Evolutionary conservation across 2,797 vertebrate genomes (phyloP).

Genomic region (Falco novaeseelandiae): DNA sequence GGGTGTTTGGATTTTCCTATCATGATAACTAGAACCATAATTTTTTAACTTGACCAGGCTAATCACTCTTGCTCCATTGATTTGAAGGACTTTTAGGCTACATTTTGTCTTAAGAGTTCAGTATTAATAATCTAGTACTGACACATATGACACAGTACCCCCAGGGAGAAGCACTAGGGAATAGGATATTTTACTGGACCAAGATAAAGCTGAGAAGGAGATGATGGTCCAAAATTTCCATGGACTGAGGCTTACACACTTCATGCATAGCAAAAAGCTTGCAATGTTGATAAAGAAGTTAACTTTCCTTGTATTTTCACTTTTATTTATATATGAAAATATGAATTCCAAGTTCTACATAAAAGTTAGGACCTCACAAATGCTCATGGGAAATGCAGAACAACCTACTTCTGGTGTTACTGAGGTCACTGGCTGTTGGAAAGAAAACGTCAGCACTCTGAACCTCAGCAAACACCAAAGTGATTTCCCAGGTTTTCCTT

Average conservation of each 20-base stretch:
- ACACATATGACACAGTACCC: fast-evolving
- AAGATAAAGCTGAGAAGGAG: background rate
- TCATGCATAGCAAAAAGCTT: background rate
- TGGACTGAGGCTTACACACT: background rate
- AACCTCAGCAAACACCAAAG: background rate
- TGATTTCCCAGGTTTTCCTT: background rate
- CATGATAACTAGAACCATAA: background rate
- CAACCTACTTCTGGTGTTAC: background rate
- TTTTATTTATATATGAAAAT: background rate
- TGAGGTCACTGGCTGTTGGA: background rate
- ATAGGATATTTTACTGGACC: background rate
- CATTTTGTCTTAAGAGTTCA: background rate
- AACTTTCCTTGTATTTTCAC: background rate
- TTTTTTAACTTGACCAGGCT: background rate
- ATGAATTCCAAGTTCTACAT: background rate
- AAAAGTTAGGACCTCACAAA: background rate
- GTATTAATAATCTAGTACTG: background rate
- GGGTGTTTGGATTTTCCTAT: background rate
- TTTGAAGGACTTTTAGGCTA: background rate
- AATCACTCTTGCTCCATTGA: background rate
- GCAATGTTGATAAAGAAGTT: background rate
- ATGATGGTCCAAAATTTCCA: background rate
- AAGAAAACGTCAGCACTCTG: background rate
- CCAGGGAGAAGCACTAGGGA: background rate
- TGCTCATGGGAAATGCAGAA: background rate